Percentiles rank a stretch among this genome's conserved stretches.
Conservation (phyloP, 2,888 invertebrate genomes). For the Rosalia funebris region DNA sequence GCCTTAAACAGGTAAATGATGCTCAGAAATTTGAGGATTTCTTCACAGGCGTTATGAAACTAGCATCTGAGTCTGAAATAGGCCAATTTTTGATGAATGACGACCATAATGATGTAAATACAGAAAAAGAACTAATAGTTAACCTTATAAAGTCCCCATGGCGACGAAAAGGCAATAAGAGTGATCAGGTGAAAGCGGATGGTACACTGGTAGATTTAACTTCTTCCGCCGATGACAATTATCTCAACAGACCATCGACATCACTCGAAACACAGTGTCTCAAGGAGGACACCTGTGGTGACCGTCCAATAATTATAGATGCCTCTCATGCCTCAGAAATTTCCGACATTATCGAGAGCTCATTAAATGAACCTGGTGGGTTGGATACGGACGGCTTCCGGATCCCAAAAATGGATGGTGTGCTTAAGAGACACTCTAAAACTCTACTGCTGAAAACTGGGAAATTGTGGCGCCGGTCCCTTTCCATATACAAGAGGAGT, state of each 20-base stretch:
- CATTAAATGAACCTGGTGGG: conserved; percentile 18
- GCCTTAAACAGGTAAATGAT: background rate
- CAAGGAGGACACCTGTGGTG: background rate
- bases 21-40: background rate
- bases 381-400: conserved; percentile 26
- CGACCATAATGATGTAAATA: background rate
- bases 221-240: background rate
- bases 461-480: conserved; percentile 75
- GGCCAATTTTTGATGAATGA: background rate
- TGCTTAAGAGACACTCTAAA: conserved; percentile 27
- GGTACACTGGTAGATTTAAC: conserved; percentile 1
- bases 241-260: background rate
- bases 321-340: background rate
- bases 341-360: conserved; percentile 33
- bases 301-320: background rate
- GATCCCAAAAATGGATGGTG: conserved; percentile 12
- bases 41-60: background rate
- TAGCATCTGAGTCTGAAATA: background rate
- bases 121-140: conserved; percentile 4
- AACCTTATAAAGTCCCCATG: conserved; percentile 9
- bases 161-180: background rate
- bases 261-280: background rate
- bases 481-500: conserved; percentile 66
- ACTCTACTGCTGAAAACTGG: conserved; percentile 70
- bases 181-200: background rate